phyloP scores from a whole-genome alignment of 2,113 vertebrate genomes.

The Xenopus tropicalis region UCB_Xtro_10.0 CM004443.2:46274001-46274500 shows the following conservation, averaged over 20 bases:
- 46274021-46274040: constrained; percentile 35
- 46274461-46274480: no score
- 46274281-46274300: constrained; percentile 19
- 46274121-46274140: constrained; percentile 13
- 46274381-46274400: constrained; percentile 40
- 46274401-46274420: constrained; percentile 30
- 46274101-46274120: constrained; percentile 9
- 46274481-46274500: no score
- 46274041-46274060: constrained; percentile 27
- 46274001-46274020: constrained; percentile 3
- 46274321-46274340: constrained; percentile 42
- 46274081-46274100: constrained; percentile 21
- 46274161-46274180: neutral
- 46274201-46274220: constrained; percentile 20
- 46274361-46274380: constrained; percentile 22
- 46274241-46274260: constrained; percentile 20
- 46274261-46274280: constrained; percentile 26
- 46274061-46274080: constrained; percentile 32
- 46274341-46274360: constrained; percentile 38
- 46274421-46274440: constrained; percentile 32
- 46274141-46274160: constrained; percentile 20
- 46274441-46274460: no score
- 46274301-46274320: constrained; percentile 11
- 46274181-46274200: constrained; percentile 31
- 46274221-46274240: constrained; percentile 32